Evolutionary conservation across 2,888 invertebrate species (phyloP), one percentile per base, ranked within the genome.

Genomic region (Drosophila algonquin): DNA sequence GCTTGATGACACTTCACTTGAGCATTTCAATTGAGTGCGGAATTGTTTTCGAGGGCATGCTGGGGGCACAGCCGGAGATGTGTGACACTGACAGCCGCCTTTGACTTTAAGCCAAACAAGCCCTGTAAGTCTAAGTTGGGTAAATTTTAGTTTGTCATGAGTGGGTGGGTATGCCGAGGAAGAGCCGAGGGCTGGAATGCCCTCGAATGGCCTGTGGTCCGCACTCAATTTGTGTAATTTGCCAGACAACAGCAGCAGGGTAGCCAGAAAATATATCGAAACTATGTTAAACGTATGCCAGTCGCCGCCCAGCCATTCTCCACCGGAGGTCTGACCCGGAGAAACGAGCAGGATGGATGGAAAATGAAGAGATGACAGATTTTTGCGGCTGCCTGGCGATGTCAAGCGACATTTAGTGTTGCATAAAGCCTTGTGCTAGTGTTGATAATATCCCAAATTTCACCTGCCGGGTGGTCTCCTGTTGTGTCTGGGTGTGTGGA

Each of bases 161-260:
- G 30, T 18, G 18, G 55, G 35, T 50, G 16, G 52, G 64, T 60
- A 32, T 53, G 57, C n/a, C 55, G 12, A 12, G 12, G 40, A 12
- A 12, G 40, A 14, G 40, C 14, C 40, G 6, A n/a, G 40, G 40
- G 6, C 18, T 55, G 62, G 63, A 69, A 65, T 69, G 51, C 57
- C 54, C 46, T 50, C 51, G 60, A 73, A 61, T 73, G 54, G 58
- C 69, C 70, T 72, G 81, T 58, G 81, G 75, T 67, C 63, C 48
- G 64, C 63, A 81, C 72, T 75, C 69, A 79, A 79, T 79, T 79
- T 81, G 73, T 70, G 65, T 70, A 78, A 78, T 81, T 78, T 75
- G 61, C 62, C 57, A 54, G 76, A 54, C 47, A 70, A 61, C 55
- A 64, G 44, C 45, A 67, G 27, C 52, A 35, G 44, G 30, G 12